phyloP scores from a whole-genome alignment of 2,888 invertebrate genomes.

The Eilema sororculum region DNA sequence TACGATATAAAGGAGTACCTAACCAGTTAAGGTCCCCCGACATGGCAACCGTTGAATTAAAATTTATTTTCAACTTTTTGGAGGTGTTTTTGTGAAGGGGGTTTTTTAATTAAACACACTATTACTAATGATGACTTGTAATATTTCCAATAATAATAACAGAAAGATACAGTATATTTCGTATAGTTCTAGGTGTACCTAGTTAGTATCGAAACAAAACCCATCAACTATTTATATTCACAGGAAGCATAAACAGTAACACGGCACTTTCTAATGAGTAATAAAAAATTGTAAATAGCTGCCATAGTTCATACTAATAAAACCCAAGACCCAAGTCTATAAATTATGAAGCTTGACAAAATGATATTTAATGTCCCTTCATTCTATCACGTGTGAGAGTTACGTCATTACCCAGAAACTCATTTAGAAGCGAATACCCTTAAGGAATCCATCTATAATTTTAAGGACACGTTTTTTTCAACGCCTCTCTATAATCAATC shows the following conservation, averaged over 20 bases:
- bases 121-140: constrained; percentile 74
- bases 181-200: constrained; percentile 20
- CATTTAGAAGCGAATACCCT: constrained; percentile 75
- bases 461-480: constrained; percentile 80
- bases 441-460: constrained; percentile 76
- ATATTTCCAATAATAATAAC: constrained; percentile 48
- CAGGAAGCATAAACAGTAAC: constrained; percentile 73
- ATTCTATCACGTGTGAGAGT: constrained; percentile 70
- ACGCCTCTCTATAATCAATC: constrained; percentile 79
- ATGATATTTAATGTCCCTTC: constrained; percentile 80
- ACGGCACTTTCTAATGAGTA: constrained; percentile 64
- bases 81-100: too few species aligned
- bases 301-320: constrained; percentile 71
- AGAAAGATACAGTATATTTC: constrained; percentile 5
- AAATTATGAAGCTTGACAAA: constrained; percentile 83
- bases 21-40: too few species aligned
- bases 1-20: too few species aligned
- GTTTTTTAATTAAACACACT: constrained; percentile 66
- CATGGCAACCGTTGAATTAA: too few species aligned
- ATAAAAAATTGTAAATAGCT: constrained; percentile 74
- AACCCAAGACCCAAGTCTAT: constrained; percentile 62
- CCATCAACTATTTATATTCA: constrained; percentile 45
- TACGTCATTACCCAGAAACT: constrained; percentile 77
- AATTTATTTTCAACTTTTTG: too few species aligned
- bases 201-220: constrained; percentile 29